Base-by-base conservation (phyloP, 2,797 vertebrate species). In the Myotis findleyi region DNA sequence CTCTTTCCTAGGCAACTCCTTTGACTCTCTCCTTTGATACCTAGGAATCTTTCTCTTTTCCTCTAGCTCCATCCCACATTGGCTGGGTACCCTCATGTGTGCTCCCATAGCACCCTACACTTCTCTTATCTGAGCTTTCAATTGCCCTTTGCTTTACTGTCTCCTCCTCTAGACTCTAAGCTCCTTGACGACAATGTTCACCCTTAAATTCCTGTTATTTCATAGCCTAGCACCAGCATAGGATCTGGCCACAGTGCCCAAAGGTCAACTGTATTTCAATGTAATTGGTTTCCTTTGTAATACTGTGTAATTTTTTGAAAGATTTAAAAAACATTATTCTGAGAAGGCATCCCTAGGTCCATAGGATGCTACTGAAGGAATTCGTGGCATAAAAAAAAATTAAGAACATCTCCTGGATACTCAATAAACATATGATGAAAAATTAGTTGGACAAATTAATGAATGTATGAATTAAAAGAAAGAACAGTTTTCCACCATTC, bases 321-420 rank as follows among this genome's bases (percentile, higher is more conserved):
- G 7, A 16, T 84, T 84, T 51, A 14, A 14, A 93, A 72, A 68
- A 59, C 13, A 38, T 84, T 66, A 41, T 59, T 86, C 80, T 53
- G 33, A 20, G 27, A 80, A 91, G 36, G 9, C 53, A 91, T 62
- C n/a, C 25, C 7, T 85, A 77, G 49, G 41, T 91, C n/a, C 30
- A n/a, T n/a, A n/a, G n/a, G n/a, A n/a, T n/a, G 13, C 75, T 73
- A 3, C 41, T 1, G 0, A 91, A 90, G 36, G 25, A 59, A 13
- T 27, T 55, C 3, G 5, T 53, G 27, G 23, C 17, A 80, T 77
- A 62, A 69, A 85, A 49, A 47, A 59, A 9, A 36, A 51, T 30
- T 71, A 89, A 92, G n/a, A 94, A 73, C 27, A 85, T 80, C 76
- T 87, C 53, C n/a, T 85, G 47, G 38, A 92, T 59, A 30, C 21